phyloP scores from a whole-genome alignment of 1,140 invertebrate genomes.

The Zaprionus davidi region DNA sequence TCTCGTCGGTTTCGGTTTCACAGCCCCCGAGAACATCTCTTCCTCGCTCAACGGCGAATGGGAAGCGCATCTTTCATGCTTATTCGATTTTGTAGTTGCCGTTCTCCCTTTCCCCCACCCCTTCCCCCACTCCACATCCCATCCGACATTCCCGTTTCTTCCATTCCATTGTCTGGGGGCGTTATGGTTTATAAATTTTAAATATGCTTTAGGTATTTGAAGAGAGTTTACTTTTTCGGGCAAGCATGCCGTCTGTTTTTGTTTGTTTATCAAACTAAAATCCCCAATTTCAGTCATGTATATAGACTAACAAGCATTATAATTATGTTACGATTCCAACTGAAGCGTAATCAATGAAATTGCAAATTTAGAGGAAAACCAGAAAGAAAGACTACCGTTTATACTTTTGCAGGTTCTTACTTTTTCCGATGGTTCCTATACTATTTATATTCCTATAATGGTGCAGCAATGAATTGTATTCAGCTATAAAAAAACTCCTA shows the following conservation, averaged over 20 bases:
- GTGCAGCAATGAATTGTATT: too few relatives aligned
- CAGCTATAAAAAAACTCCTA: too few relatives aligned
- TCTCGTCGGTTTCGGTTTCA: slow-evolving; percentile 56
- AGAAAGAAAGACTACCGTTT: too few relatives aligned
- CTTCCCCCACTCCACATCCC: not conserved
- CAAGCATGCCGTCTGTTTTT: slow-evolving; percentile 63
- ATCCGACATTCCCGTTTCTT: slow-evolving; percentile 11
- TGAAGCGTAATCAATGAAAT: slow-evolving; percentile 16
- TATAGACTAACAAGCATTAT: slow-evolving; percentile 40
- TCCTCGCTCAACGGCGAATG: slow-evolving; percentile 41
- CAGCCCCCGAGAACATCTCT: slow-evolving; percentile 28
- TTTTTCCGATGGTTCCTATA: too few relatives aligned
- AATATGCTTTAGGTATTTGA: slow-evolving; percentile 56
- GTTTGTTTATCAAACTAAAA: slow-evolving; percentile 72
- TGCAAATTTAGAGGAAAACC: not conserved
- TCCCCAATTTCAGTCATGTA: slow-evolving; percentile 59
- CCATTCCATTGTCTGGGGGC: slow-evolving; percentile 40
- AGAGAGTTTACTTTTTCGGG: slow-evolving; percentile 40
- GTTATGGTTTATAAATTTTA: slow-evolving; percentile 78
- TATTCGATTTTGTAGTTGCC: slow-evolving; percentile 29
- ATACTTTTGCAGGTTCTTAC: too few relatives aligned
- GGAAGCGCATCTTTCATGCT: slow-evolving; percentile 53
- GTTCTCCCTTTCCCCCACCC: not conserved
- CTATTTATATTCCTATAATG: too few relatives aligned
- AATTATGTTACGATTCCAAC: slow-evolving; percentile 21